These are phyloP conservation scores for Scomberomorus guttatus DNA, from an alignment of 2,797 vertebrate genomes.

Conservation along the genomic window DNA sequence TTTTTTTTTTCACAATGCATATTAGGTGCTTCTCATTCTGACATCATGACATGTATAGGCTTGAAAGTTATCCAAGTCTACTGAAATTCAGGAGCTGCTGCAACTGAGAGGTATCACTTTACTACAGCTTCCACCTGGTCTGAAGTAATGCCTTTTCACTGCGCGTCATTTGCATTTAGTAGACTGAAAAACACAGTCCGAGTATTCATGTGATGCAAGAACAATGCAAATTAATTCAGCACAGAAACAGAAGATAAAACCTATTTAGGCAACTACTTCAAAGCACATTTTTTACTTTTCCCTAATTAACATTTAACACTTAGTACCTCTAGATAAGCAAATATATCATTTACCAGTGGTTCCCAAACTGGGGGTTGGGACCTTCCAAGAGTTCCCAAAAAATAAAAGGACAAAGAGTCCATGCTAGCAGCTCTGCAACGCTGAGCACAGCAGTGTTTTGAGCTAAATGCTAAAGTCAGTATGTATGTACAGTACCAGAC, in stretches of 20 bases:
- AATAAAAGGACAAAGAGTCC: background rate
- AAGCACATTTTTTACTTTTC: background rate
- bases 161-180: slow-evolving; percentile 47
- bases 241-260: background rate
- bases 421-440: no score
- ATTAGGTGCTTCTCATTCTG: slow-evolving; percentile 65
- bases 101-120: slow-evolving; percentile 54
- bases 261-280: slow-evolving; percentile 16
- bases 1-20: slow-evolving; percentile 51
- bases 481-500: background rate
- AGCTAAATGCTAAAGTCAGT: no score
- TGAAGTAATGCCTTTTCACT: slow-evolving; percentile 52
- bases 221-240: slow-evolving; percentile 50
- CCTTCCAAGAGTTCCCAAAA: background rate
- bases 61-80: slow-evolving; percentile 51
- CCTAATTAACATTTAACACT: background rate
- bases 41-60: slow-evolving; percentile 68
- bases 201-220: slow-evolving; percentile 40
- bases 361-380: background rate
- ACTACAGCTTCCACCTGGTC: slow-evolving; percentile 65
- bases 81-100: slow-evolving; percentile 60
- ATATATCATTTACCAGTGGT: background rate
- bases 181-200: slow-evolving; percentile 18
- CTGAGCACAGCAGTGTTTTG: background rate
- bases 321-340: background rate